phyloP scores from a whole-genome alignment of 2,888 invertebrate genomes.

The Fragum whitleyi region DNA sequence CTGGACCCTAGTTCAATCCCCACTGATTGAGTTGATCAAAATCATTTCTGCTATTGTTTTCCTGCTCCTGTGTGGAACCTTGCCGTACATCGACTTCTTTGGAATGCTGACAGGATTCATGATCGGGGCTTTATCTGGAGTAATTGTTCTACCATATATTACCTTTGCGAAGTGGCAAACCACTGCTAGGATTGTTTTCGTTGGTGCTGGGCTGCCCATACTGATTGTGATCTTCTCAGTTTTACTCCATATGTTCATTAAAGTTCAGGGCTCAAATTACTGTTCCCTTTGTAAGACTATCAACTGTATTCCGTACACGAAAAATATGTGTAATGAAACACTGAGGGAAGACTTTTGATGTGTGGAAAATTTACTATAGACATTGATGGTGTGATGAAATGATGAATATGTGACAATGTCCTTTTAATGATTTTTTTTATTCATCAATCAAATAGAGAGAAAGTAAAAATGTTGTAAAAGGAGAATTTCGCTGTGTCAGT shows the following conservation, averaged over 20 bases:
- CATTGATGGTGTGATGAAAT: too few relatives aligned
- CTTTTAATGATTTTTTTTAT: too few relatives aligned
- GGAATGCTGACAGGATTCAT: constrained; percentile 71
- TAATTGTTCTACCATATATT: constrained; percentile 78
- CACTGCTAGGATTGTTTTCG: constrained; percentile 56
- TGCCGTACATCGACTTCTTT: constrained; percentile 74
- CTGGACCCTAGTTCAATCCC: constrained; percentile 72
- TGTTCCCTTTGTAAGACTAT: constrained; percentile 66
- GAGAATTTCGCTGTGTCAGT: too few relatives aligned
- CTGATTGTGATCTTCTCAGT: constrained; percentile 57
- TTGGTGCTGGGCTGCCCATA: constrained; percentile 53
- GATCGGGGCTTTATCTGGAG: constrained; percentile 70
- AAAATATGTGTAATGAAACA: constrained; percentile 66
- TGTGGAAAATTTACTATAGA: background rate
- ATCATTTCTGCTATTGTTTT: constrained; percentile 56
- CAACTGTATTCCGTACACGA: constrained; percentile 74
- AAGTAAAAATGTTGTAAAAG: too few relatives aligned
- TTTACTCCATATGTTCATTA: constrained; percentile 64
- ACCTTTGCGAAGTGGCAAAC: constrained; percentile 71
- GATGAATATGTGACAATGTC: too few relatives aligned
- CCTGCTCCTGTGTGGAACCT: constrained; percentile 70
- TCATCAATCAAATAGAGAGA: too few relatives aligned
- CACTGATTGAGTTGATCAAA: constrained; percentile 67
- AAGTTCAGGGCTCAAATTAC: constrained; percentile 66
- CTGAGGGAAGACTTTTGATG: constrained; percentile 28